Percentiles rank a stretch among this genome's conserved stretches.
These are phyloP conservation scores for Boloria selene DNA, from an alignment of 2,888 invertebrate species.

Conservation along the genomic window DNA sequence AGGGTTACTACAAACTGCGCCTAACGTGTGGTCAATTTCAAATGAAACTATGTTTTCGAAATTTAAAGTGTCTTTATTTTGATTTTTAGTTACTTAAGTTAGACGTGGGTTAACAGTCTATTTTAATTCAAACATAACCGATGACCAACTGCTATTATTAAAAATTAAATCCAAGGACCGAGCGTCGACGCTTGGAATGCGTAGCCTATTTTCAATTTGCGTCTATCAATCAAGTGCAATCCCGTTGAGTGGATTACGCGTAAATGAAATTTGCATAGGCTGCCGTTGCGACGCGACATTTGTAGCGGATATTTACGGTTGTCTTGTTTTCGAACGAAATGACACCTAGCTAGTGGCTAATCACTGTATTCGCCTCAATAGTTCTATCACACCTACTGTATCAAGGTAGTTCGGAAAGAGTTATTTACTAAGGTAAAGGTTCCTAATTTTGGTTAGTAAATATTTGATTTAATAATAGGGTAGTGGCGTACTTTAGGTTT, in stretches of 20 bases:
- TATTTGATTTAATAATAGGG: too few species aligned
- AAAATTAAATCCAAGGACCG: background rate
- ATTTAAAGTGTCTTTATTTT: too few species aligned
- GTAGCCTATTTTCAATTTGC: conserved; percentile 85
- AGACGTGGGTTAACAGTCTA: too few species aligned
- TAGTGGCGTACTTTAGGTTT: too few species aligned
- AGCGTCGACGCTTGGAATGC: conserved; percentile 46
- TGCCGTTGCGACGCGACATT: conserved; percentile 59
- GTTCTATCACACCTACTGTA: background rate
- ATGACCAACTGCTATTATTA: background rate
- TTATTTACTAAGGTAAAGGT: background rate
- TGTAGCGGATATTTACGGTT: conserved; percentile 50
- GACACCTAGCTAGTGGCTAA: conserved; percentile 34
- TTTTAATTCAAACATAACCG: too few species aligned
- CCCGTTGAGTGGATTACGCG: conserved; percentile 86
- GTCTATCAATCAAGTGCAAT: conserved; percentile 87
- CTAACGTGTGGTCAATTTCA: too few species aligned
- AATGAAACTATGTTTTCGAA: too few species aligned
- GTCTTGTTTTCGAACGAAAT: conserved; percentile 37
- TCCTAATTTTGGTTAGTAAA: too few species aligned
- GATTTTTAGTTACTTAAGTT: too few species aligned
- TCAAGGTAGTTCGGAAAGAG: too few species aligned
- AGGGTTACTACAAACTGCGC: too few species aligned
- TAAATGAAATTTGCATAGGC: conserved; percentile 87
- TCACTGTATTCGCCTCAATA: conserved; percentile 16